Evolutionary conservation across 1,140 invertebrate genomes (phyloP), one percentile per base, ranked within the genome.

Genomic region (Trichomalopsis sarcophagae): DNA sequence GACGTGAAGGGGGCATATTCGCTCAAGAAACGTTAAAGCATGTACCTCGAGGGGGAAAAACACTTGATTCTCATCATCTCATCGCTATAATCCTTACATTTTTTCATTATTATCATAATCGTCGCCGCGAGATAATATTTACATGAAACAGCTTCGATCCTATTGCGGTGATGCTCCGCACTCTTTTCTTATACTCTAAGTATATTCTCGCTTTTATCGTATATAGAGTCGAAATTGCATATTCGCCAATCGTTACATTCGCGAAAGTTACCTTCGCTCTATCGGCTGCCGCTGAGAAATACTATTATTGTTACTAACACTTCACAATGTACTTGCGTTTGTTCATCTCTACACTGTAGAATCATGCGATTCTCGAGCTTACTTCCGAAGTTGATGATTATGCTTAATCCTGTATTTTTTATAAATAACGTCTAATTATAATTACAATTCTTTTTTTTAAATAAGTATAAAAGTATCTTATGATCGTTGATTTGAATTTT

Each of bases 1-100:
- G 90, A 91, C 88, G 87, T 88, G 88, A 88, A 85, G 86, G 87
- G 88, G 79, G 17, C 55, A 86, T 88, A 87, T 81, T 84, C 86
- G 84, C 82, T 87, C 47, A 81, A 87, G 71, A 81, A 88, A 88
- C 83, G 71, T 88, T 90, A 87, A 90, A 90, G 88, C 87, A 81
- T 81, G 86, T 89, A 88, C 85, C 86, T 88, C 85, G 84, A 76
- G 71, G 69, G 55, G 87, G 81, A 87, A 89, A 90, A 88, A 76
- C 78, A 87, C 50, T 50, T 87, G 82, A 27, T 87, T 85, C 76
- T 83, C 23, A 50, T 27, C 50, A 82, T 68, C 68, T 68, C 13
- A 27, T 3, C 36, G 17, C 27, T 73, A 21, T 83, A 78, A 87
- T 81, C 80, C 68, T 86, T 84, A 87, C 21, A 27, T 11, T 11